Percentiles rank a stretch among this genome's conserved stretches.
Evolutionary conservation across 1,140 invertebrate genomes (phyloP).

Genomic region (Steinernema feltiae): DNA sequence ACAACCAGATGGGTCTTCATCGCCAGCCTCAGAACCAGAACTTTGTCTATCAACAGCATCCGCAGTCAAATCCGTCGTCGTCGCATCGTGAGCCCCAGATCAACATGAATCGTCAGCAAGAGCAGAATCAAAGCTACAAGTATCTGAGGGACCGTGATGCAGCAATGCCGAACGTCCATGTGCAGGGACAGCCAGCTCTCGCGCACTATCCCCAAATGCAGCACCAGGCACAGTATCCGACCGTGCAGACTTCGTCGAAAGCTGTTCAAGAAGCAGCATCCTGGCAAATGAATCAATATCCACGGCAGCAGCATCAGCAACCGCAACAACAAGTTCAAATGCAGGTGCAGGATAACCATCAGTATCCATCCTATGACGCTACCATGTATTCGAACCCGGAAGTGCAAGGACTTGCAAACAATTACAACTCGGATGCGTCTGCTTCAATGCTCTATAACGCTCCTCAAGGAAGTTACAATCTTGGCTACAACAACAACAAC

Average conservation of each 20-base stretch:
- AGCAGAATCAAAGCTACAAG: slow-evolving; percentile 10
- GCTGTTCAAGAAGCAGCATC: not conserved
- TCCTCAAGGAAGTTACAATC: too few relatives aligned
- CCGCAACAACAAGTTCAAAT: not conserved
- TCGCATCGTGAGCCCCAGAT: not conserved
- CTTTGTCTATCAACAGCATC: not conserved
- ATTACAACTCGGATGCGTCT: too few relatives aligned
- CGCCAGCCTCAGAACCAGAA: not conserved
- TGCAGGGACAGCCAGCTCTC: not conserved
- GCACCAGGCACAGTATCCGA: not conserved
- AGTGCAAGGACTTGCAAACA: too few relatives aligned
- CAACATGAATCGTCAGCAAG: not conserved
- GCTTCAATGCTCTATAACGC: too few relatives aligned
- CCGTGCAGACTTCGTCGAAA: not conserved
- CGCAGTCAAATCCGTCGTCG: not conserved
- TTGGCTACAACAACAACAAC: too few relatives aligned
- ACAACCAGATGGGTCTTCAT: not conserved
- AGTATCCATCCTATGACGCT: not conserved
- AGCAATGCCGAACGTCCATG: not conserved
- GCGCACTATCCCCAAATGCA: not conserved
- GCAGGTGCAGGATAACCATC: not conserved
- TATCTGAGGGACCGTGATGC: not conserved
- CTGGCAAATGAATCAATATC: not conserved
- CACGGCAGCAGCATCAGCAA: not conserved
- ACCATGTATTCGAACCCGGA: not conserved